Evolutionary conservation across 2,888 invertebrate genomes (phyloP), one percentile per base, ranked within the genome.

Genomic region (Callimorpha dominula): DNA sequence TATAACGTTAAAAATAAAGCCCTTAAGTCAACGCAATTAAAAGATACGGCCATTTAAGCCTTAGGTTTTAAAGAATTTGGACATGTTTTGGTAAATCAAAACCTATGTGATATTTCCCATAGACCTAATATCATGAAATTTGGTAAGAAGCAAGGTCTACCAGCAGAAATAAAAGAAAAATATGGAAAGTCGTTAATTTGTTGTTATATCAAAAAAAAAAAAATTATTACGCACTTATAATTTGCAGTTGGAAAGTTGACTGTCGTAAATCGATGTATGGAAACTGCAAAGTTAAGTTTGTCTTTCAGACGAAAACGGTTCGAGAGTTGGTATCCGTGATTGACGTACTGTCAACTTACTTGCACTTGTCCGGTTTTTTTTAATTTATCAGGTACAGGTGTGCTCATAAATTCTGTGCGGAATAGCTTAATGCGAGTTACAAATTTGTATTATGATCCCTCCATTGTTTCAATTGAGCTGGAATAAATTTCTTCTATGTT

Each of bases 1-100:
- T 72, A 67, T 68, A 64, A 70, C 60, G 49, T 65, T 70, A 17
- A 69, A 31, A 31, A 31, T 31, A 31, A 31, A 31, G 31, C 31
- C 2, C 2, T 31, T 31, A 31, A 31, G 31, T 4, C 11, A 11
- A 20, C 20, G 8, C 11, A n/a, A n/a, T 57, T 3, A 11, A 4
- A 20, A n/a, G 54, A 57, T 20, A 20, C 6, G 52, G 52, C 17
- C 14, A 17, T 6, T 17, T 52, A 7, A 52, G 52, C 3, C n/a
- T 54, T 6, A 4, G n/a, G 11, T n/a, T 54, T 54, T 20, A 54
- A 54, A 3, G 20, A 31, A 31, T 31, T 31, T 31, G 31, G 2
- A 31, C 31, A 31, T 31, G 1, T 31, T 31, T 31, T 31, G 31
- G 31, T 31, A 31, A 31, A 31, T 31, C 31, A 2, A 31, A 31